Base-by-base conservation (phyloP, 2,888 invertebrate genomes). In the Stenichneumon culpator region DNA sequence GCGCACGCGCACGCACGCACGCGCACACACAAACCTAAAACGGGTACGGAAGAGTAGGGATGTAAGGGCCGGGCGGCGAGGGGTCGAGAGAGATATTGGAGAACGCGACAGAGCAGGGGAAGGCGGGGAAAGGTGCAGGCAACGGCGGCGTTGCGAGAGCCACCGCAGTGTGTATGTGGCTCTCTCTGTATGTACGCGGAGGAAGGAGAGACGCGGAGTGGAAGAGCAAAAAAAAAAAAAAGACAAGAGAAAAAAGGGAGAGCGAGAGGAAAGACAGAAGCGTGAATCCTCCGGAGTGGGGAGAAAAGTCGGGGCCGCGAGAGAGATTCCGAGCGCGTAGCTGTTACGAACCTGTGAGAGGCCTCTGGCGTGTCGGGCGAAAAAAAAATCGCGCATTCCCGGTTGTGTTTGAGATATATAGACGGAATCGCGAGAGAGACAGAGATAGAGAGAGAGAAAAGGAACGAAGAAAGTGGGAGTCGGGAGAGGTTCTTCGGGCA, bases 21-120 rank as follows among this genome's bases (percentile, higher is more conserved):
- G n/a, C n/a, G n/a, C 11, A 28, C 36, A 36, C 9, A 36, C 36
- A 9, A 1, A 9, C 4, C 36, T 36, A 36, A 36, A 36, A 36
- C 36, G 32, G 57, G 39, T 9, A 36, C n/a, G 50, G n/a, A n/a
- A n/a, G 50, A n/a, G 50, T 50, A 6, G 50, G 50, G 50, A n/a
- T 50, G 5, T 28, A 28, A 7, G 7, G 22, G 22, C 28, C 14
- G 25, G 14, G 60, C 19, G 36, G 16, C 63, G 39, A 78, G 89
- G 77, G 68, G 86, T 83, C 87, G 89, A 84, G 88, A 87, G 90
- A 87, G 77, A 81, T 68, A 77, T 57, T 25, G 68, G 68, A 50
- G 63, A 73, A 50, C 57, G 36, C 79, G 82, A 73, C 11, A 36
- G 73, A 57, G 32, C 50, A 67, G 84, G 47, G 79, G 79, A 57